Conservation (phyloP, 2,888 invertebrate genomes). For the Allolobophora icterica region DNA sequence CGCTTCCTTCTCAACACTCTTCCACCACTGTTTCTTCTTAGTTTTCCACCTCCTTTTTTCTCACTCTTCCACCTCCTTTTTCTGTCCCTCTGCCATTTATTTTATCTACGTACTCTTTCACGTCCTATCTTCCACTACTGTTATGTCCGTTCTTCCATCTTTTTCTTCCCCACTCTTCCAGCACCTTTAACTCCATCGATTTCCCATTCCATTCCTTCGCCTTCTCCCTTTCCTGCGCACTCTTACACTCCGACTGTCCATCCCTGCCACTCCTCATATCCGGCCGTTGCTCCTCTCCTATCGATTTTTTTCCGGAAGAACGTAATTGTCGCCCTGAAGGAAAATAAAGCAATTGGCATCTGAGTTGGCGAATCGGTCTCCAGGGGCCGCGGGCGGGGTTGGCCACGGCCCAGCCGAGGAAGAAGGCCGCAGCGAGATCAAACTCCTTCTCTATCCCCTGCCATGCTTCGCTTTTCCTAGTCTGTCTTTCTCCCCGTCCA, state of each 20-base stretch:
- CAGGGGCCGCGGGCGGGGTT: not conserved
- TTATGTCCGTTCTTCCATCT: not conserved
- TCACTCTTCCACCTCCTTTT: not conserved
- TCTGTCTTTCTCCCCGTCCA: not conserved
- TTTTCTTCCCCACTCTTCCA: not conserved
- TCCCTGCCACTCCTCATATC: not conserved
- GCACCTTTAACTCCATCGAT: not conserved
- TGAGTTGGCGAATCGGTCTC: not conserved
- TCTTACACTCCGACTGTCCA: not conserved
- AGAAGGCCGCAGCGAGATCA: not conserved
- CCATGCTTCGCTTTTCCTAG: not conserved
- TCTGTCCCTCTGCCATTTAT: not conserved
- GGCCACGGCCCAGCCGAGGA: too few relatives aligned
- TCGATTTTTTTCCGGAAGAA: not conserved
- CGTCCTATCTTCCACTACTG: not conserved
- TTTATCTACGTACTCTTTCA: not conserved
- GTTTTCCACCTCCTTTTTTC: too few relatives aligned
- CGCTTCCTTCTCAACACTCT: not conserved
- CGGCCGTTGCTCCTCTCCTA: not conserved
- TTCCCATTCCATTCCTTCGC: not conserved
- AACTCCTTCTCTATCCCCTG: not conserved
- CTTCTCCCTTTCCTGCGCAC: not conserved
- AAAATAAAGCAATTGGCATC: constrained; percentile 11
- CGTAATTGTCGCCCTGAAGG: constrained; percentile 5
- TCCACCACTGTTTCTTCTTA: not conserved